Evolutionary conservation across 1,140 invertebrate genomes (phyloP), one percentile per base, ranked within the genome.

Genomic region (Sitophilus oryzae): DNA sequence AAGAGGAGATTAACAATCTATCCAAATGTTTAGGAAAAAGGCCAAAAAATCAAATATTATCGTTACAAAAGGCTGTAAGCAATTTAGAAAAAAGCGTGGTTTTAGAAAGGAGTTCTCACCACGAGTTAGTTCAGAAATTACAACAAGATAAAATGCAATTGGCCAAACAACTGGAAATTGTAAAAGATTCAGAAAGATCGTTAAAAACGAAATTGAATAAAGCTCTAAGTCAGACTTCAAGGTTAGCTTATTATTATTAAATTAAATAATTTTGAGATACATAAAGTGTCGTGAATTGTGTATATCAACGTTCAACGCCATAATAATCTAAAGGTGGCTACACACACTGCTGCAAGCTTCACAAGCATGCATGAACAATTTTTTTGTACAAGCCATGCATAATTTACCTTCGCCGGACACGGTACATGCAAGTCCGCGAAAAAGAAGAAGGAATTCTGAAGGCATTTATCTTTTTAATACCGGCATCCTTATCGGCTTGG

Each of bases 121-220:
- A 67, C 37, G 52, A 61, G 35, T 62, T 74, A 54, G 62, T 76
- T 16, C 64, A 72, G 56, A 73, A 70, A 52, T 50, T 76, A n/a
- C 65, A 65, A 40, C 61, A 63, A 4, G 74, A 76, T 42, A 75
- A 75, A 49, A 23, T 61, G 14, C 35, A 52, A 9, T 44, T 68
- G 6, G 21, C 34, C 0, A 61, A 53, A 34, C 58, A 68, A 44
- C 36, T 68, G 36, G 61, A 63, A 36, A 58, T 49, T 25, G 19
- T 52, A 1, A 65, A 56, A 43, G 35, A 11, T 16, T 61, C 60
- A 4, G 62, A 66, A 52, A 64, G 37, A 45, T 46, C 45, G 15
- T 47, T 66, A 21, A 61, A 58, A 18, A n/a, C 40, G 3, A 59
- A 58, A 50, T 42, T 64, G 25, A 56, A 44, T 20, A 56, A 46